These are phyloP conservation scores for Frieseomelitta varia DNA, from an alignment of 1,140 invertebrate species.

Conservation along the genomic window DNA sequence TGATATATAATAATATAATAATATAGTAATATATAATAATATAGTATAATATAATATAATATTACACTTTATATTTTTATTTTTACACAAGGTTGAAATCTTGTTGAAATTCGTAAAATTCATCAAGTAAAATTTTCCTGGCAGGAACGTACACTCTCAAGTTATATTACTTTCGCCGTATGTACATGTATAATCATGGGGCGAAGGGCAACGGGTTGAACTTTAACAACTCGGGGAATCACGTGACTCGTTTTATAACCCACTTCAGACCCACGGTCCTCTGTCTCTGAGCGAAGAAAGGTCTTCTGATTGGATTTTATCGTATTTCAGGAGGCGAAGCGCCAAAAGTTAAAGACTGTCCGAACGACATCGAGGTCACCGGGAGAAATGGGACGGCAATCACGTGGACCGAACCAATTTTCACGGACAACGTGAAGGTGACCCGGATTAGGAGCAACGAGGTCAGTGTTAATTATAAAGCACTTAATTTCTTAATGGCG, in stretches of 20 bases:
- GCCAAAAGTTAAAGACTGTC: conserved; percentile 79
- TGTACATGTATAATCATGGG: not conserved
- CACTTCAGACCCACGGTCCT: not conserved
- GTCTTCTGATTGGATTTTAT: conserved; percentile 9
- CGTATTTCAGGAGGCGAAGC: conserved; percentile 77
- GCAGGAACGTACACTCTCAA: no score
- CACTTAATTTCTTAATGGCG: not conserved
- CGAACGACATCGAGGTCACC: conserved; percentile 76
- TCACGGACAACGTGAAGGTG: conserved; percentile 84
- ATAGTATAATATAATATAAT: no score
- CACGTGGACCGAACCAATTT: conserved; percentile 84
- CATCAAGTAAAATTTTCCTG: no score
- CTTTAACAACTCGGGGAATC: not conserved
- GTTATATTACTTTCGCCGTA: no score
- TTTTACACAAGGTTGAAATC: no score
- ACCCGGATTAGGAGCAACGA: conserved; percentile 80
- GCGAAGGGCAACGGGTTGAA: not conserved
- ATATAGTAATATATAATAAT: no score
- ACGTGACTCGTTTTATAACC: not conserved
- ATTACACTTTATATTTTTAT: no score
- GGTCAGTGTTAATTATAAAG: conserved; percentile 72
- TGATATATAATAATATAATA: no score
- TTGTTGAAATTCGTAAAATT: no score
- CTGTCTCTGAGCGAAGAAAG: not conserved
- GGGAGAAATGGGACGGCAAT: conserved; percentile 78